Conservation (phyloP, 2,113 vertebrate species). For the Synchiropus splendidus region DNA sequence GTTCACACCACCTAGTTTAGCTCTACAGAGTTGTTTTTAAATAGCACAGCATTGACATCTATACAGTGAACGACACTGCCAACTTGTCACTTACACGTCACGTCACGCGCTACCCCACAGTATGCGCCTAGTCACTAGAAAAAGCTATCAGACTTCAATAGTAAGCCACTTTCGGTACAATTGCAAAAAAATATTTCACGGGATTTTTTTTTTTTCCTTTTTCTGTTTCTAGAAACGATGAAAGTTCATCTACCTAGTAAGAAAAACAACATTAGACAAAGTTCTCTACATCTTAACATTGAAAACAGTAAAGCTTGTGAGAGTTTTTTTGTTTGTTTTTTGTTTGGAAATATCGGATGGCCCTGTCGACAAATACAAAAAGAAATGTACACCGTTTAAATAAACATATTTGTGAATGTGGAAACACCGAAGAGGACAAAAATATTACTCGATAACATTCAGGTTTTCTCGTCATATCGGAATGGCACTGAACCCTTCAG, state of each 20-base stretch:
- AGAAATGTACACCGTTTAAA: slow-evolving; percentile 50
- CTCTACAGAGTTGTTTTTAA: slow-evolving; percentile 68
- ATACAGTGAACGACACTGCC: slow-evolving; percentile 74
- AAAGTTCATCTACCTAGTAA: slow-evolving; percentile 80
- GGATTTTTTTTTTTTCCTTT: slow-evolving; percentile 72
- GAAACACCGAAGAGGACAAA: slow-evolving; percentile 33
- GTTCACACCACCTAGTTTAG: slow-evolving; percentile 70
- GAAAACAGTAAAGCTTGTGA: slow-evolving; percentile 82
- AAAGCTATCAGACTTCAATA: slow-evolving; percentile 81
- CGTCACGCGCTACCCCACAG: slow-evolving; percentile 69
- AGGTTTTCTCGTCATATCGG: slow-evolving; percentile 53
- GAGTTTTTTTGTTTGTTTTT: slow-evolving; percentile 63
- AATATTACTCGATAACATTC: slow-evolving; percentile 60
- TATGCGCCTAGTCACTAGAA: slow-evolving; percentile 73
- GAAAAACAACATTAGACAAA: slow-evolving; percentile 83
- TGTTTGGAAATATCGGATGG: slow-evolving; percentile 68
- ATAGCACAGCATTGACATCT: slow-evolving; percentile 75
- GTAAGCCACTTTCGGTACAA: slow-evolving; percentile 99
- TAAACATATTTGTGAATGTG: slow-evolving; percentile 45
- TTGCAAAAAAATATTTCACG: slow-evolving; percentile 93
- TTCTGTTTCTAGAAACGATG: slow-evolving; percentile 88
- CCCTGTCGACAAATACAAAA: slow-evolving; percentile 70
- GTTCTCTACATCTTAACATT: slow-evolving; percentile 81
- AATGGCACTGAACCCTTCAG: slow-evolving; percentile 46
- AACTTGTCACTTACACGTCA: slow-evolving; percentile 74